Conservation (phyloP, 2,888 invertebrate species). For the Buathra laborator region DNA sequence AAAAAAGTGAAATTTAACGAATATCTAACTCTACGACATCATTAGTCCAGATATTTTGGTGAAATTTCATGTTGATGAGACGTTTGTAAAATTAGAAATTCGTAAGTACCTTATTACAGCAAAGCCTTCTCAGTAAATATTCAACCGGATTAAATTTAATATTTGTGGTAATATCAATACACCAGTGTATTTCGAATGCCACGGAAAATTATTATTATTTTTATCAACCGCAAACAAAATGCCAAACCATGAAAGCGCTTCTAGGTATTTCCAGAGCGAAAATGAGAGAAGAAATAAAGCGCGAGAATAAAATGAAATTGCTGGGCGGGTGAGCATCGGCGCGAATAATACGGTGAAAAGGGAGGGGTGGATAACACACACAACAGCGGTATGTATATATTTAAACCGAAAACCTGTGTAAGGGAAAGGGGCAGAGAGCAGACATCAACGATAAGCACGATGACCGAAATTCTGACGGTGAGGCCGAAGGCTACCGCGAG, state of each 20-base stretch:
- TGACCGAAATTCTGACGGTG: slow-evolving; percentile 42
- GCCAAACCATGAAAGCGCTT: neutral
- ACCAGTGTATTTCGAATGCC: too few species aligned
- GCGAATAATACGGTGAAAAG: neutral
- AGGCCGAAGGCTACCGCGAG: neutral
- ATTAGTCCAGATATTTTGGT: too few species aligned
- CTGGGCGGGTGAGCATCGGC: neutral
- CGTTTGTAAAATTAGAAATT: too few species aligned
- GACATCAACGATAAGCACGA: slow-evolving; percentile 43
- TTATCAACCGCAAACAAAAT: neutral
- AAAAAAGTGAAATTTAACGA: too few species aligned
- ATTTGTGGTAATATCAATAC: too few species aligned
- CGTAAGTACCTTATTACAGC: too few species aligned
- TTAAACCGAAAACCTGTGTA: slow-evolving; percentile 1
- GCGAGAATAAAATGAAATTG: neutral
- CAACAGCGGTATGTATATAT: neutral
- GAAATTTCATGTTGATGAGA: too few species aligned
- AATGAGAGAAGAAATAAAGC: slow-evolving; percentile 12
- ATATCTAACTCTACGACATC: too few species aligned
- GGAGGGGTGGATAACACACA: neutral
- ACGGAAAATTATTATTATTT: too few species aligned
- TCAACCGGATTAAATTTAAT: too few species aligned
- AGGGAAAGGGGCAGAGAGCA: neutral
- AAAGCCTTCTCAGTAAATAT: too few species aligned
- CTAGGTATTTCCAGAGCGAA: neutral